phyloP scores from a whole-genome alignment of 2,113 vertebrate species.

The Stigmatopora argus region DNA sequence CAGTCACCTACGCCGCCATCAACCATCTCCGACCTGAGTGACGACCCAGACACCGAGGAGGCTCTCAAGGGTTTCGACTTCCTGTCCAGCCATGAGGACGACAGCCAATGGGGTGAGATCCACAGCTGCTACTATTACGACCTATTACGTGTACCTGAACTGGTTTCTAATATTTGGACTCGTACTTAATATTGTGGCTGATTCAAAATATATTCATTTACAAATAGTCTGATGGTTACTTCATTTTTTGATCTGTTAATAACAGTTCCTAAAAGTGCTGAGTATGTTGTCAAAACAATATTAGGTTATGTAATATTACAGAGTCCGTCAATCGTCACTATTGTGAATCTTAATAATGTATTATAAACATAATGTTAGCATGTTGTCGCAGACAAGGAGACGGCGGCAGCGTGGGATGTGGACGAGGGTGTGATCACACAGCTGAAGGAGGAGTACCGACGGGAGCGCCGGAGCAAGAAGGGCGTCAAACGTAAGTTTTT shows the following conservation, averaged over 20 bases:
- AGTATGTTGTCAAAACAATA: too few relatives aligned
- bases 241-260: not conserved
- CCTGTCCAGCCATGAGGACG: slow-evolving; percentile 82
- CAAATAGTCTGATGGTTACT: not conserved
- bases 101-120: slow-evolving; percentile 91
- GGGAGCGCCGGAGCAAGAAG: slow-evolving; percentile 99
- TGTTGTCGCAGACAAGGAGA: slow-evolving; percentile 91
- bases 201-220: not conserved
- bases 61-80: slow-evolving; percentile 97
- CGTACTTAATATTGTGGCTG: not conserved
- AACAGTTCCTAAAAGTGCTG: not conserved
- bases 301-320: too few relatives aligned
- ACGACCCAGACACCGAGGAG: slow-evolving; percentile 92
- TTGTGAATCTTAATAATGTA: too few relatives aligned
- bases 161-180: slow-evolving; percentile 2
- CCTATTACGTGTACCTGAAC: too few relatives aligned
- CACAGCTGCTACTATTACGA: not conserved
- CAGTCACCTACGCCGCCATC: slow-evolving; percentile 56
- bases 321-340: too few relatives aligned
- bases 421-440: slow-evolving; percentile 99
- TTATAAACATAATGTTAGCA: not conserved
- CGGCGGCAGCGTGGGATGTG: slow-evolving; percentile 95
- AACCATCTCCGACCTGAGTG: slow-evolving; percentile 78
- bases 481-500: slow-evolving; percentile 99
- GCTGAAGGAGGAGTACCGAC: slow-evolving; percentile 99